Percentiles rank a stretch among this genome's conserved stretches.
Conservation (phyloP, 2,888 invertebrate genomes). For the Ophraella communa region DNA sequence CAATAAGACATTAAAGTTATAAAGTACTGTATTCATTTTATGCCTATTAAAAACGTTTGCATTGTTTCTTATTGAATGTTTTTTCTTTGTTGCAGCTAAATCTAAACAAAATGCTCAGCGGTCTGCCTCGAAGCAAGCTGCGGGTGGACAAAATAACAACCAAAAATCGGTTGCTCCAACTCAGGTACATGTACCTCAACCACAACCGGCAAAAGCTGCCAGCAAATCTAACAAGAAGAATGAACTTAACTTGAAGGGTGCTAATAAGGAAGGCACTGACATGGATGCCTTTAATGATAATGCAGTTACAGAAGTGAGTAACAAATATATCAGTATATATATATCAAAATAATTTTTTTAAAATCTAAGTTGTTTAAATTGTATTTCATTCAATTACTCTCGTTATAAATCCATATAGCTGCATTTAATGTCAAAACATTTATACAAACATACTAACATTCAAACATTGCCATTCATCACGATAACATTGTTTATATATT, state of each 20-base stretch:
- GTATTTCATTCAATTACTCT: too few species aligned
- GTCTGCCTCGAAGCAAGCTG: slow-evolving; percentile 32
- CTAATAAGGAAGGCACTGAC: slow-evolving; percentile 67
- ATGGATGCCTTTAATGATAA: slow-evolving; percentile 66
- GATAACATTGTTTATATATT: too few species aligned
- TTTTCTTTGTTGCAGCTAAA: slow-evolving; percentile 50
- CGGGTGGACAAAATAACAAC: slow-evolving; percentile 29
- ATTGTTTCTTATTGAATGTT: too few species aligned
- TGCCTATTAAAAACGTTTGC: too few species aligned
- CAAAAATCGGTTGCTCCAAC: slow-evolving; percentile 33
- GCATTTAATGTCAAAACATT: too few species aligned
- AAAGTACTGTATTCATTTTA: too few species aligned
- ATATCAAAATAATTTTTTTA: too few species aligned
- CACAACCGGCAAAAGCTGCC: slow-evolving; percentile 61
- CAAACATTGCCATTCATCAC: too few species aligned
- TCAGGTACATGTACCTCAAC: slow-evolving; percentile 49
- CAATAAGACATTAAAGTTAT: too few species aligned
- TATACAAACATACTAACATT: too few species aligned
- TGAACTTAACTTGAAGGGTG: slow-evolving; percentile 65
- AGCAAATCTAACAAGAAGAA: slow-evolving; percentile 62
- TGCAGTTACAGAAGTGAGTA: slow-evolving; percentile 38
- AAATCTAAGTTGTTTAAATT: too few species aligned
- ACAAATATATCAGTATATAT: not conserved
- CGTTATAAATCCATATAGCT: too few species aligned
- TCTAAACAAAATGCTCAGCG: slow-evolving; percentile 52